phyloP scores from a whole-genome alignment of 2,888 invertebrate genomes.

The Alsophila aescularia region DNA sequence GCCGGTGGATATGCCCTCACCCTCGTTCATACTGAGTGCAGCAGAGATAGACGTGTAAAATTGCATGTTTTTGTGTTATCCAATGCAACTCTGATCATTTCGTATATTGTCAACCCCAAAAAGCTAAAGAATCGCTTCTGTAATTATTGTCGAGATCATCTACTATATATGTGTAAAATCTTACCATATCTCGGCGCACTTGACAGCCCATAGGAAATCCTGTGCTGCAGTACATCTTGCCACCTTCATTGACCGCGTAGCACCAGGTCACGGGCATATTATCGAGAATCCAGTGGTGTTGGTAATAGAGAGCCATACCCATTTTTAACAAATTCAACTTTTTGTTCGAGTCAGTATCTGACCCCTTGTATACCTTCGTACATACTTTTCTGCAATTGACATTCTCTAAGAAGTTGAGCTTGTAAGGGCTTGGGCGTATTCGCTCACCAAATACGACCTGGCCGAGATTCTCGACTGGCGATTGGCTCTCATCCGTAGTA shows the following conservation, averaged over 20 bases:
- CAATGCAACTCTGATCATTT: too few relatives aligned
- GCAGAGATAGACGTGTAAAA: too few relatives aligned
- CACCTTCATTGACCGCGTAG: constrained; percentile 89
- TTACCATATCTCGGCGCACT: constrained; percentile 85
- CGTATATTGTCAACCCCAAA: too few relatives aligned
- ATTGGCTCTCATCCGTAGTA: constrained; percentile 88
- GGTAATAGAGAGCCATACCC: constrained; percentile 97
- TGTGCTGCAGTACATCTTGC: constrained; percentile 93
- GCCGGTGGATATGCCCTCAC: too few relatives aligned
- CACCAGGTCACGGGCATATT: constrained; percentile 99
- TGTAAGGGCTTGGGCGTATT: constrained; percentile 96
- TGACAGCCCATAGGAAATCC: constrained; percentile 99
- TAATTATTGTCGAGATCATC: too few relatives aligned
- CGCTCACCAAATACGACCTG: constrained; percentile 99
- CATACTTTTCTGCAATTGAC: constrained; percentile 85
- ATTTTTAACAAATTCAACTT: constrained; percentile 93
- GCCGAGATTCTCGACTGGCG: constrained; percentile 98
- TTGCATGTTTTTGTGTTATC: too few relatives aligned
- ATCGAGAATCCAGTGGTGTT: constrained; percentile 99
- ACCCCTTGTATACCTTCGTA: constrained; percentile 88
- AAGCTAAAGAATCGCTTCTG: too few relatives aligned
- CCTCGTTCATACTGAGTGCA: too few relatives aligned
- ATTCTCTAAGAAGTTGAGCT: constrained; percentile 92
- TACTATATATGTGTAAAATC: constrained; percentile 24
- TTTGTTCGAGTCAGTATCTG: constrained; percentile 86